A percentile compares a stretch with the other conserved stretches of the same genome.
phyloP scores from a whole-genome alignment of 2,888 invertebrate genomes.

The Mythimna pallens region DNA sequence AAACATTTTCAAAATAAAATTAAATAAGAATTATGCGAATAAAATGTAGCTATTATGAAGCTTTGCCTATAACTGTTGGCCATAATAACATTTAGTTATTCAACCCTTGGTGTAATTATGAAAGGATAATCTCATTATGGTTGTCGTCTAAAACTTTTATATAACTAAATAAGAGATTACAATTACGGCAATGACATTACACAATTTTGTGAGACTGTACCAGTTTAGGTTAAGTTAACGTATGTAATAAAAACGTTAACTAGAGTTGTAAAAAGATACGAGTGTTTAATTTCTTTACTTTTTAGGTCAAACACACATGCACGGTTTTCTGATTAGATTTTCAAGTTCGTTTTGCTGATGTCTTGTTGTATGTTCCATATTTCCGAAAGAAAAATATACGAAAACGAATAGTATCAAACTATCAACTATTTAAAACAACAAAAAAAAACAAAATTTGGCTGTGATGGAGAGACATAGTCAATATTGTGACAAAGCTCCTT shows the following conservation, averaged over 20 bases:
- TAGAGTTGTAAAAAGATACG: constrained; percentile 38
- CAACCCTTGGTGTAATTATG: constrained; percentile 60
- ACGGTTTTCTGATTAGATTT: neutral
- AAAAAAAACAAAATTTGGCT: too few relatives aligned
- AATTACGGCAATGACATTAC: constrained; percentile 50
- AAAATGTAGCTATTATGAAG: constrained; percentile 44
- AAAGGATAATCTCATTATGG: constrained; percentile 62
- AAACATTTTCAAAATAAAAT: constrained; percentile 49
- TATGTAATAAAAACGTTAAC: constrained; percentile 22
- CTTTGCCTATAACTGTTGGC: constrained; percentile 44
- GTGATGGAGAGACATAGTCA: too few relatives aligned
- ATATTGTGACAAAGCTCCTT: too few relatives aligned
- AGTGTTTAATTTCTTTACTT: constrained; percentile 25
- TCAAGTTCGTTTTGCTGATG: too few relatives aligned
- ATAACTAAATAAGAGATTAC: constrained; percentile 60
- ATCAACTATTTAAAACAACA: too few relatives aligned
- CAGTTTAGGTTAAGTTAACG: constrained; percentile 31
- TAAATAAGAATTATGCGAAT: constrained; percentile 27
- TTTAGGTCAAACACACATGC: neutral
- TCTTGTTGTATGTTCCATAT: too few relatives aligned
- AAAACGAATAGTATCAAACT: too few relatives aligned
- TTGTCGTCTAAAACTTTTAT: constrained; percentile 55
- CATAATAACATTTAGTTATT: constrained; percentile 58
- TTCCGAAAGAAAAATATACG: too few relatives aligned
- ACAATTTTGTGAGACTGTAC: constrained; percentile 42